Base-by-base conservation (phyloP, 2,113 vertebrate genomes). In the Tyto alba region DNA sequence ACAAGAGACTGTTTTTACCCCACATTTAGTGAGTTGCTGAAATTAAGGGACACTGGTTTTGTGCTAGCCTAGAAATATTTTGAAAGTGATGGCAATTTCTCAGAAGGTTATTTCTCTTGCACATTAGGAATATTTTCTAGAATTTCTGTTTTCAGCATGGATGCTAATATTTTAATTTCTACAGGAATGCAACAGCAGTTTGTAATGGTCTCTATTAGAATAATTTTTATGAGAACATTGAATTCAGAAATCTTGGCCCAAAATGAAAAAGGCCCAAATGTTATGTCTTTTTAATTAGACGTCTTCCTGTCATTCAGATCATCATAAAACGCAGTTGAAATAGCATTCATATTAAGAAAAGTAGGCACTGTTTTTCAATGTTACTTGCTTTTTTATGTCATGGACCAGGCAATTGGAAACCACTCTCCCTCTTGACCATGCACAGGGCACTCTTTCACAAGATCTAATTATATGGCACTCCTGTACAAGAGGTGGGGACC, bases 61-160 rank as follows among this genome's bases (percentile, higher is more conserved):
- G 34, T 87, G 64, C 27, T 87, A 48, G 29, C 38, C 52, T 78
- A 56, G n/a, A 75, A 82, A 10, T 50, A 95, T 94, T 86, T 93
- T 92, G 87, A 95, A 96, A 88, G 16, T 15, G 88, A 72, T 62
- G 60, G 34, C 69, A 72, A 40, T 87, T 81, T 80, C 48, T 89
- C 29, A 76, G 77, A 80, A 95, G 66, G 45, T 55, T 91, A 57
- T 89, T 95, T 68, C 41, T 95, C 53, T 85, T 89, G 76, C 38
- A 88, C 77, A 71, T 91, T 85, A 93, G 83, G 79, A 92, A n/a
- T 92, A 75, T 77, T 97, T 97, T 90, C 47, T 47, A 96, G 29
- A 93, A 88, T 75, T 90, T 92, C 38, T 83, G 40, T 75, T 81
- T 86, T 89, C 25, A 73, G 57, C 53, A 67, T 64, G 45, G 60